Evolutionary conservation across 2,797 vertebrate genomes (phyloP), one percentile per base, ranked within the genome.

Genomic region (Parauchenoglanis punctatus): DNA sequence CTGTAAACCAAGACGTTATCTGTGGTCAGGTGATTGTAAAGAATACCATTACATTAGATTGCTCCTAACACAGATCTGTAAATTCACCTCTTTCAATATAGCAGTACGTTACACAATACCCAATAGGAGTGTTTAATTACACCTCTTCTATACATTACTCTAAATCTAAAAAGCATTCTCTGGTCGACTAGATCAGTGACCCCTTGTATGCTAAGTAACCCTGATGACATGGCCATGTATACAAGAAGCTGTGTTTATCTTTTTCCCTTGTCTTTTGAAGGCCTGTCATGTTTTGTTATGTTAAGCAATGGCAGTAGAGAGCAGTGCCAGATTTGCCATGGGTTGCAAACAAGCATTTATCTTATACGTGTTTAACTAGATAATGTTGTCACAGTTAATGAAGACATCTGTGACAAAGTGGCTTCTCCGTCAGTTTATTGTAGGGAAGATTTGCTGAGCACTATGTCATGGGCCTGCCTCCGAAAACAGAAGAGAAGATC

Each of bases 311-410:
- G 49, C 49, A 54, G 46, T 28, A 54, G 31, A 31, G 49, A 31
- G 75, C 77, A 59, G 31, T 81, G 20, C 31, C 31, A 81, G 31
- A 46, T 15, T 65, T 1, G 0, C 23, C 61, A 28, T 46, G 73
- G 72, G 25, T 25, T 63, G 13, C n/a, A 75, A 75, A 44, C 61
- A 86, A 18, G 68, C 4, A 75, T 81, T 44, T 85, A 67, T 81
- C 23, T 44, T 31, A 81, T 87, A 20, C 49, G 56, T 44, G 25
- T 83, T 81, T 86, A 86, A 87, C 75, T 59, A 61, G 70, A n/a
- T 89, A 84, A 88, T 88, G 72, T 85, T 67, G 82, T 85, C 75
- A 52, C 28, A 68, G 81, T 76, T 85, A 87, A 82, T 49, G 40
- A 73, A 67, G 68, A 72, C 58, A 63, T 77, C n/a, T 59, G 31